Conservation (phyloP, 2,888 invertebrate species). For the Pandemis cinnamomeana region DNA sequence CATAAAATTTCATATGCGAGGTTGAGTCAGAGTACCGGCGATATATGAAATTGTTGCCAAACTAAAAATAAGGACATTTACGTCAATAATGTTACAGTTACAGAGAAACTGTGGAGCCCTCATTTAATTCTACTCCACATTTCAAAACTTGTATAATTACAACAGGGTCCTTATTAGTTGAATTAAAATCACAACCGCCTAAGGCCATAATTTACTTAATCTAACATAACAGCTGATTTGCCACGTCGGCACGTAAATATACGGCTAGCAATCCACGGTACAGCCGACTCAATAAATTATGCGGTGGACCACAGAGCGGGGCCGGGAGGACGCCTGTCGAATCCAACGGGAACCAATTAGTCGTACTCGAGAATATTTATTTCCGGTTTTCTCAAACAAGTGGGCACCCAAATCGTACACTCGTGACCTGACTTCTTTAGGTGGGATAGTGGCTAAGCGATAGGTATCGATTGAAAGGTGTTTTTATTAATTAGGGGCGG, state of each 20-base stretch:
- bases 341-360: slow-evolving; percentile 82
- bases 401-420: slow-evolving; percentile 62
- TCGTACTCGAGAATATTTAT: slow-evolving; percentile 79
- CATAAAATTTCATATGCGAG: too few relatives aligned
- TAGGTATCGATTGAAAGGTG: slow-evolving; percentile 54
- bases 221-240: slow-evolving; percentile 46
- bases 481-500: slow-evolving; percentile 36
- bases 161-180: not conserved
- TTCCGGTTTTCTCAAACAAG: slow-evolving; percentile 78
- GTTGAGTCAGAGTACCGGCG: too few relatives aligned
- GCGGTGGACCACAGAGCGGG: slow-evolving; percentile 71
- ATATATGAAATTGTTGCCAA: too few relatives aligned
- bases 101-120: too few relatives aligned
- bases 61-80: too few relatives aligned
- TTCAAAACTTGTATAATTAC: too few relatives aligned
- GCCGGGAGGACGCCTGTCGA: slow-evolving; percentile 73
- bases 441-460: slow-evolving; percentile 48
- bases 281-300: slow-evolving; percentile 77
- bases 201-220: slow-evolving; percentile 24
- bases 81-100: too few relatives aligned
- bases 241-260: slow-evolving; percentile 57
- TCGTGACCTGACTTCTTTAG: slow-evolving; percentile 68
- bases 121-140: too few relatives aligned
- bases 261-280: slow-evolving; percentile 55
- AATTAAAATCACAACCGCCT: not conserved